Base-by-base conservation (phyloP, 2,113 vertebrate genomes). In the Hippocampus abdominalis region DNA sequence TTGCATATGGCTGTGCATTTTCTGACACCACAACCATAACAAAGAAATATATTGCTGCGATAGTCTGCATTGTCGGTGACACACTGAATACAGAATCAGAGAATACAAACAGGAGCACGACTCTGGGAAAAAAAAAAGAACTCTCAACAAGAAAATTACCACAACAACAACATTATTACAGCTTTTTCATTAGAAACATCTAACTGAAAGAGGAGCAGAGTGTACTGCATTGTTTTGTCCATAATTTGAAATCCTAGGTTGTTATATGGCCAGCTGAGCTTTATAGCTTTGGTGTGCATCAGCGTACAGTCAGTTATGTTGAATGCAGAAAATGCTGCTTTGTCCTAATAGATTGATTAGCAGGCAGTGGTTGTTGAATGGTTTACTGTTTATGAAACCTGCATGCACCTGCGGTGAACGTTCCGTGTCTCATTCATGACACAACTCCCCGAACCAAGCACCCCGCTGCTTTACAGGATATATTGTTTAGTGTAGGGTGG, bases 381-480 rank as follows among this genome's bases (percentile, higher is more conserved):
- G 70, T 40, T 84, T 81, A 85, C 84, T 75, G 81, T 72, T 81
- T 85, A 83, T 87, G 65, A 79, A 81, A 77, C 69, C 32, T 74
- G 54, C 57, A 72, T 81, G 59, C 69, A 80, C 69, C 32, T 74
- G 54, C 57, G 71, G 78, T 62, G 71, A 64, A 79, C 78, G 75
- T 67, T 49, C 39, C 57, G 11, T 75, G 60, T 82, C 82, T 77
- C 69, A 70, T 77, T 81, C 66, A 82, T 72, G 39, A 69, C 71
- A 60, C 40, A 54, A 40, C 36, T 68, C 51, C 70, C 72, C 68
- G 76, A 74, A 77, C 61, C 36, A 40, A 56, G 25, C 46, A 49
- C 40, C 2, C 40, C 0, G 40, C 40, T 42, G 57, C 29, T 63
- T 63, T 63, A 8, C 23, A 3, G 13, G 48, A 3, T 70, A 21